A percentile compares a stretch with the other conserved stretches of the same genome.
Evolutionary conservation across 2,113 vertebrate species (phyloP).

Genomic region (Agelaius phoeniceus): DNA sequence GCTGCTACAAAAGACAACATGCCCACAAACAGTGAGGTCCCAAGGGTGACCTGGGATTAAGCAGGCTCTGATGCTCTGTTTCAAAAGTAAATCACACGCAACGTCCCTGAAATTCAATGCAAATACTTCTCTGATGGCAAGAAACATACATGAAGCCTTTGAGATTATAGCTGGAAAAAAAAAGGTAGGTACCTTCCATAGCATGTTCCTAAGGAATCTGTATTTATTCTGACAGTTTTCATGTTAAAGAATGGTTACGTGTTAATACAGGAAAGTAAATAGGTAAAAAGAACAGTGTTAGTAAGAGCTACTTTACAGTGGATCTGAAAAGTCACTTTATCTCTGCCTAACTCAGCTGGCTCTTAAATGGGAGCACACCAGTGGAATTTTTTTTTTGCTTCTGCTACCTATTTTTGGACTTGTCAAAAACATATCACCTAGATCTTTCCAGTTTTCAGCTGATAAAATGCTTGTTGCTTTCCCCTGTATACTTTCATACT

Average conservation of each 20-base stretch:
- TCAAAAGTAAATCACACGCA: background rate
- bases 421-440: background rate
- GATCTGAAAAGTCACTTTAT: background rate
- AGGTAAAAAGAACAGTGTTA: background rate
- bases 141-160: background rate
- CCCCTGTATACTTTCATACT: background rate
- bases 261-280: background rate
- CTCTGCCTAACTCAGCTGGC: background rate
- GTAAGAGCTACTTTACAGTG: background rate
- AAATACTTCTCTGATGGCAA: background rate
- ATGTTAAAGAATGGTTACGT: background rate
- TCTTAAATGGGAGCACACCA: background rate
- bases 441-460: background rate
- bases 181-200: background rate
- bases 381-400: background rate
- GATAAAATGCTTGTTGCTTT: background rate
- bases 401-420: background rate
- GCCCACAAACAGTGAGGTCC: background rate
- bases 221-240: background rate
- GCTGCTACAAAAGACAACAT: background rate
- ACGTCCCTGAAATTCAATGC: background rate
- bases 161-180: background rate
- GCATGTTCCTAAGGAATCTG: background rate
- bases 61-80: background rate
- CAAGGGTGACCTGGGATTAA: background rate